A percentile compares a stretch with the other conserved stretches of the same genome.
These are phyloP conservation scores for Dicranocentrus wangi DNA, from an alignment of 2,888 invertebrate genomes.

Conservation along the genomic window DNA sequence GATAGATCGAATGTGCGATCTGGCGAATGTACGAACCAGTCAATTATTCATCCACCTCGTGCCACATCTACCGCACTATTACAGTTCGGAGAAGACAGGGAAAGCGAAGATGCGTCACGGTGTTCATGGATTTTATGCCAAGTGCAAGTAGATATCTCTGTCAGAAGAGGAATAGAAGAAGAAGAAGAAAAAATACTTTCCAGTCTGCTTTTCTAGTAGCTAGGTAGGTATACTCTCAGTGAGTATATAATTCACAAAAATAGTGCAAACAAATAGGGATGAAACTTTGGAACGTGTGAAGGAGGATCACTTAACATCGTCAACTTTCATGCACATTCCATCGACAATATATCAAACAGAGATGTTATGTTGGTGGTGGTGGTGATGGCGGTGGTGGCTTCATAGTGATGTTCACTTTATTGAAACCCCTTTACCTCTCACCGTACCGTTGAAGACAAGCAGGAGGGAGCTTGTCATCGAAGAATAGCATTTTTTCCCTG, in stretches of 20 bases:
- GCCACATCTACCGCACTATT: constrained; percentile 3
- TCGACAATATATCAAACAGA: constrained; percentile 39
- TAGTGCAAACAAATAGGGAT: constrained; percentile 19
- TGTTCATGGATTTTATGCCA: constrained; percentile 1
- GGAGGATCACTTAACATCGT: constrained; percentile 42
- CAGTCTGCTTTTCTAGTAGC: no score
- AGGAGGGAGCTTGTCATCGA: not conserved
- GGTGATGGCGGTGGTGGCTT: constrained; percentile 12
- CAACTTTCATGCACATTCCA: constrained; percentile 39
- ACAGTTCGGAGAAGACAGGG: constrained; percentile 13
- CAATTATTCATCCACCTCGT: constrained; percentile 51
- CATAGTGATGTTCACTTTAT: constrained; percentile 29
- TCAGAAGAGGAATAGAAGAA: not conserved
- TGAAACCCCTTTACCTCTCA: constrained; percentile 29
- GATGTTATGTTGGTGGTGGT: not conserved
- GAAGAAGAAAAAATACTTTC: no score
- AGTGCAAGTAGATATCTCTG: not conserved
- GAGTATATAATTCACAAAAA: no score
- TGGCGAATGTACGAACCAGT: no score
- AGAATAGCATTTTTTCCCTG: not conserved
- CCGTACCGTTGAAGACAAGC: constrained; percentile 1
- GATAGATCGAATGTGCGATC: no score
- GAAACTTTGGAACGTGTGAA: not conserved
- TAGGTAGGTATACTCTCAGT: no score
- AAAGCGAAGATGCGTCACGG: constrained; percentile 4